These are phyloP conservation scores for Shargacucullia verbasci DNA, from an alignment of 2,888 invertebrate species.

Conservation along the genomic window DNA sequence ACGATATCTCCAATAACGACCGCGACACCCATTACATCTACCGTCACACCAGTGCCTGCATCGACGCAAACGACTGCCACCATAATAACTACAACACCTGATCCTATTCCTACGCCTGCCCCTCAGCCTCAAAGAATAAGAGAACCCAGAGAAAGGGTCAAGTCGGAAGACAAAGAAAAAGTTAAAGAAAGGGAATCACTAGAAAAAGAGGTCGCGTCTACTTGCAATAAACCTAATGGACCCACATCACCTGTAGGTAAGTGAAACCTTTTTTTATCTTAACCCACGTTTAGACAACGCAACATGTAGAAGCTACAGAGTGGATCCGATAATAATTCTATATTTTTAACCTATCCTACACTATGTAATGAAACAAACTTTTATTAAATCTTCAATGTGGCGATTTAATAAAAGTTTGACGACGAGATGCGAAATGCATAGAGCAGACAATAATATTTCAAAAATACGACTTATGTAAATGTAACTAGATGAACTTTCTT, in stretches of 20 bases:
- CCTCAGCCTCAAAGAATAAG: conserved; percentile 76
- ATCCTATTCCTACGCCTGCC: conserved; percentile 41
- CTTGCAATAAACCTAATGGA: conserved; percentile 67
- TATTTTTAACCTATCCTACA: too few relatives aligned
- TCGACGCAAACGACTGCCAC: conserved; percentile 29
- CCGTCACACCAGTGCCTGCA: conserved; percentile 46
- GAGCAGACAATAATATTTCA: too few relatives aligned
- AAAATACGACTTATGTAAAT: too few relatives aligned
- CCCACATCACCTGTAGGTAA: conserved; percentile 69
- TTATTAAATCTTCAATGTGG: too few relatives aligned
- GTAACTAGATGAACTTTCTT: too few relatives aligned
- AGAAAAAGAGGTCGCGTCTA: conserved; percentile 56
- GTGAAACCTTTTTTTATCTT: conserved; percentile 48
- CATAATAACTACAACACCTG: conserved; percentile 34
- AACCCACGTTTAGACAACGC: too few relatives aligned
- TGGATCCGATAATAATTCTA: too few relatives aligned
- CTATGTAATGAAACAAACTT: too few relatives aligned
- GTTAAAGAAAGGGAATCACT: conserved; percentile 56
- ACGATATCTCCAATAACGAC: conserved; percentile 46
- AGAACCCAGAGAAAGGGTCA: conserved; percentile 71
- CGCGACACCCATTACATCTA: conserved; percentile 42
- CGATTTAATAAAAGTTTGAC: too few relatives aligned
- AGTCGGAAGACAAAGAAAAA: conserved; percentile 72
- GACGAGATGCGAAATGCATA: too few relatives aligned
- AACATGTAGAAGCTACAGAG: too few relatives aligned